Percentiles rank a stretch among this genome's conserved stretches.
Conservation (phyloP, 2,113 vertebrate genomes). For the Ceyx margarethae region DNA sequence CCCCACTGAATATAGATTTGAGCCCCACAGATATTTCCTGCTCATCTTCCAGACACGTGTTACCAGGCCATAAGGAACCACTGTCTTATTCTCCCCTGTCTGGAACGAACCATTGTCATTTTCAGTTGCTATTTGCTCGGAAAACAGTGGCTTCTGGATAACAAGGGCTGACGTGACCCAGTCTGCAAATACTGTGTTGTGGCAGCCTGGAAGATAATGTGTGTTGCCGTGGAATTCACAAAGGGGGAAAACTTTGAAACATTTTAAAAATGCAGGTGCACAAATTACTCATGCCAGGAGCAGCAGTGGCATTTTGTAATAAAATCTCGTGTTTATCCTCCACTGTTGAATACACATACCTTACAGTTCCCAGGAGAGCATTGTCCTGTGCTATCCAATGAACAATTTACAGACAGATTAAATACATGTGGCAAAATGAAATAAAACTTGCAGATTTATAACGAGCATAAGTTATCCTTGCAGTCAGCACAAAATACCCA, state of each 20-base stretch:
- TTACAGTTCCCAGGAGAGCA: conserved; percentile 73
- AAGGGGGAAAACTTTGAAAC: conserved; percentile 80
- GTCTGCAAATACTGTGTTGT: conserved; percentile 71
- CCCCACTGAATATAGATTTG: not conserved
- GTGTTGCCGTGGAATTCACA: conserved; percentile 72
- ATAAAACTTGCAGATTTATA: conserved; percentile 69
- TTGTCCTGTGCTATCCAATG: conserved; percentile 58
- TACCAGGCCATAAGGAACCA: not conserved
- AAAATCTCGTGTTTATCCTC: conserved; percentile 82
- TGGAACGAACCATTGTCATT: conserved; percentile 1
- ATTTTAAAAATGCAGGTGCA: conserved; percentile 86
- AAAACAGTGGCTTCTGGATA: conserved; percentile 63
- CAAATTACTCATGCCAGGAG: conserved; percentile 82
- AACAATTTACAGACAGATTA: conserved; percentile 75
- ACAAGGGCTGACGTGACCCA: conserved; percentile 65
- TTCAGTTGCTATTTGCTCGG: conserved; percentile 60
- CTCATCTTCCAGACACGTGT: not conserved
- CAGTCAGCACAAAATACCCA: conserved; percentile 6
- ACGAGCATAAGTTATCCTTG: conserved; percentile 33
- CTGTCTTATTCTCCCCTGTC: not conserved
- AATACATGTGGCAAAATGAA: conserved; percentile 73
- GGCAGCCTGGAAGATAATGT: conserved; percentile 73
- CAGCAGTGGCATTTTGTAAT: conserved; percentile 81
- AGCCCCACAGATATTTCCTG: not conserved
- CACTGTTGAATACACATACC: conserved; percentile 78